phyloP scores from a whole-genome alignment of 2,113 vertebrate species.

The Galemys pyrenaicus region DNA sequence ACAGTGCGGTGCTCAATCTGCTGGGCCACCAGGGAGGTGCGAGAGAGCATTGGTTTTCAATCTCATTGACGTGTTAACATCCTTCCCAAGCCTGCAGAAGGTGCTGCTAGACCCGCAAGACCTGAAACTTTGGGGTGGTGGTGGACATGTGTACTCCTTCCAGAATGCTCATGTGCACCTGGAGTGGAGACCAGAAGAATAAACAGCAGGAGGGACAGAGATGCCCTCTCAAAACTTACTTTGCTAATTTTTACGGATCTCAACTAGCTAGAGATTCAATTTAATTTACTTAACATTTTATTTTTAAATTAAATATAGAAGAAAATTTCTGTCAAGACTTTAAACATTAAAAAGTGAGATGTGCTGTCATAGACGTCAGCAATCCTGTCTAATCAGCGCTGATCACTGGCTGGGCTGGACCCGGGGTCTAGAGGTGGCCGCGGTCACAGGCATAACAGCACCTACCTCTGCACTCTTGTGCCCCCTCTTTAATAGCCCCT shows the following conservation, averaged over 20 bases:
- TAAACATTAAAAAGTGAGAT: not conserved
- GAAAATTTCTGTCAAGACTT: not conserved
- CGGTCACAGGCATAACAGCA: not conserved
- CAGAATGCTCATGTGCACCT: not conserved
- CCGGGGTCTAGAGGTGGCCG: no score
- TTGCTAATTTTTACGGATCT: not conserved
- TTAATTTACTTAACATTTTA: not conserved
- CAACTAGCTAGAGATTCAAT: not conserved
- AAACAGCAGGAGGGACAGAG: not conserved
- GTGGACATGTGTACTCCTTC: not conserved
- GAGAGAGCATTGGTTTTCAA: no score
- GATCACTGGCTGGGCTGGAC: no score
- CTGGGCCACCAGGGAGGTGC: no score
- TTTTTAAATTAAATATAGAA: constrained; percentile 10
- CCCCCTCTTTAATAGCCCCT: no score
- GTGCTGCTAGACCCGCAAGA: no score
- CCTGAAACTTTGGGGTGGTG: no score
- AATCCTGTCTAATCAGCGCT: no score
- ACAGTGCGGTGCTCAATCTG: no score
- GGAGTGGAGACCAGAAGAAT: not conserved
- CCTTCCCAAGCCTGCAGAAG: not conserved
- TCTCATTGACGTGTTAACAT: no score
- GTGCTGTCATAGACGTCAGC: no score
- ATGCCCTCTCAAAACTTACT: not conserved
- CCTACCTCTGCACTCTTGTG: no score